These are phyloP conservation scores for Aphaenogaster floridana DNA, from an alignment of 1,140 invertebrate genomes.

Conservation along the genomic window DNA sequence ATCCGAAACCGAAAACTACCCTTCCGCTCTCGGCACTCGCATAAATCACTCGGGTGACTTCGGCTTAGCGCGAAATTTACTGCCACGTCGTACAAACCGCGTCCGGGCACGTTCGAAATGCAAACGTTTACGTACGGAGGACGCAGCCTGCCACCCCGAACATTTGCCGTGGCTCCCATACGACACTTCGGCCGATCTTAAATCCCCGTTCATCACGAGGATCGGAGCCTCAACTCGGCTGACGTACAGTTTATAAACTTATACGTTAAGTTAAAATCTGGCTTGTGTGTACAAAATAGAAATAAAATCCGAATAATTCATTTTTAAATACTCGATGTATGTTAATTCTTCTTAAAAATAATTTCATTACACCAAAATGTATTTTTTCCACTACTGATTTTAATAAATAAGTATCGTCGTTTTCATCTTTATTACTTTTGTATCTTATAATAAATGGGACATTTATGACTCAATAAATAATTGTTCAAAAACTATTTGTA, in stretches of 20 bases:
- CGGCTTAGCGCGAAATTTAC: constrained; percentile 81
- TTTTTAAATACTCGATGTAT: not conserved
- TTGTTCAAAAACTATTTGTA: not conserved
- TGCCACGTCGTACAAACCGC: constrained; percentile 72
- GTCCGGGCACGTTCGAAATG: constrained; percentile 69
- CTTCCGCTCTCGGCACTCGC: constrained; percentile 66
- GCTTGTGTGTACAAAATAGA: not conserved
- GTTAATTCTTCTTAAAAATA: not conserved
- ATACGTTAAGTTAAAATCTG: not conserved
- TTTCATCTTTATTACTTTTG: not conserved
- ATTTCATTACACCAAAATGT: not conserved
- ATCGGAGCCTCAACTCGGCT: constrained; percentile 17
- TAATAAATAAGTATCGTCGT: not conserved
- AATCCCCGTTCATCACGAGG: constrained; percentile 42
- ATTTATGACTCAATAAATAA: not conserved
- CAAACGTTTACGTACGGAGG: constrained; percentile 73
- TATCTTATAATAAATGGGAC: not conserved
- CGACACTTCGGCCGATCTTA: constrained; percentile 55
- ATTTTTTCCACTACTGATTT: not conserved
- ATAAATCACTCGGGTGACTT: constrained; percentile 76
- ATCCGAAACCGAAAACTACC: constrained; percentile 60
- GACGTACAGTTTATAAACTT: constrained; percentile 9
- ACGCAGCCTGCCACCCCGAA: constrained; percentile 49
- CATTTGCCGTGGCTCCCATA: constrained; percentile 66
- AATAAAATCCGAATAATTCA: not conserved